Base-by-base conservation (phyloP, 2,888 invertebrate genomes). In the Sesia apiformis region DNA sequence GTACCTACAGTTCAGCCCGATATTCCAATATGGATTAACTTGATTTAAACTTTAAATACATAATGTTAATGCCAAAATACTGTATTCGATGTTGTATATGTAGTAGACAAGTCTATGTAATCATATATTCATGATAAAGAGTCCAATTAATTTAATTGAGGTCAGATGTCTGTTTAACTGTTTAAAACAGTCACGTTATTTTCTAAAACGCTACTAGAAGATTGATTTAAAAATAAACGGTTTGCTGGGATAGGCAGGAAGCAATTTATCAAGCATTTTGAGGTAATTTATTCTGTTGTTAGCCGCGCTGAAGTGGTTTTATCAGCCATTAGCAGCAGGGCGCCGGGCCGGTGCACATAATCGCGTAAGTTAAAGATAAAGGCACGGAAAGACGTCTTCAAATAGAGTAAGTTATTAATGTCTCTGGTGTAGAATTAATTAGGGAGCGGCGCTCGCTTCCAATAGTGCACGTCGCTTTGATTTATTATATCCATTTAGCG, bases 201-300 rank as follows among this genome's bases (percentile, higher is more conserved):
- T 46, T 23, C 46, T 46, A 46, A 46, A 46, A 23, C 46, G 46
- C 3, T 23, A 23, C 23, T 46, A 46, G 69, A 68, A 72, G 73
- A 67, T 69, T 71, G 69, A 70, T 70, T 52, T 52, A 46, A 23
- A 46, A 46, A 46, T 50, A 50, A 50, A 38, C 38, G 50, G 50
- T 38, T 50, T 50, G 38, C 39, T 38, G 39, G 50, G 50, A 50
- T 50, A 66, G 65, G 61, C 67, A 63, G 65, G 49, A 55, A 67
- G 69, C 70, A 74, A 78, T 80, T 78, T 72, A 78, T 79, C 70
- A 76, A 71, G 69, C 66, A 74, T 76, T 79, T 76, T 67, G 66
- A 70, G 69, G 70, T 76, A 80, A 78, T 78, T 77, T 76, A 76
- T 78, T 74, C 74, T 63, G 72, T 69, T 76, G 74, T 74, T 72